phyloP scores from a whole-genome alignment of 92 coral and sea anemone genomes.

The Micromussa lordhowensis region DNA sequence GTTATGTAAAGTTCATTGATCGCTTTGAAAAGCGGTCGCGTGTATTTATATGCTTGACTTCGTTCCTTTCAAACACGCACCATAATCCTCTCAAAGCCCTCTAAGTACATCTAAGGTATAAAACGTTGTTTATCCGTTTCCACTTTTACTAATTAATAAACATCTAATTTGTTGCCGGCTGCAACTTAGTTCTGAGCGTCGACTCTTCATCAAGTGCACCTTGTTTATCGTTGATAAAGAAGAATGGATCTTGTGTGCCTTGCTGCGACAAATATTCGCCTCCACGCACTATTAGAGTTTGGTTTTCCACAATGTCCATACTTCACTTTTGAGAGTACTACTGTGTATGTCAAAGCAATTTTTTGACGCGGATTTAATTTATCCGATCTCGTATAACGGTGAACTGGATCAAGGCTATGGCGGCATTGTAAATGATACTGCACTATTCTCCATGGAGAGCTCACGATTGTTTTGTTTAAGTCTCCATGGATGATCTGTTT shows the following conservation, averaged over 20 bases:
- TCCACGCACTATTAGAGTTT: neutral
- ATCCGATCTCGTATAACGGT: neutral
- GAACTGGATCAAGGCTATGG: slow-evolving; percentile 1
- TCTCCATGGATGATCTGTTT: neutral
- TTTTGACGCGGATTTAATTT: neutral
- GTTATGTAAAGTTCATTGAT: slow-evolving; percentile 40
- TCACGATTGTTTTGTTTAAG: neutral
- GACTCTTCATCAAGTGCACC: neutral
- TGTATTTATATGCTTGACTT: slow-evolving; percentile 32
- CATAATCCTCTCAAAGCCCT: slow-evolving; percentile 5
- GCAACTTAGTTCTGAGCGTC: neutral
- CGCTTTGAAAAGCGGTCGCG: slow-evolving; percentile 20
- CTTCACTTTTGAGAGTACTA: neutral
- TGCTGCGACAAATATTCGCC: slow-evolving; percentile 18
- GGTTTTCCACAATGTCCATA: neutral
- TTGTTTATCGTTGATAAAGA: neutral
- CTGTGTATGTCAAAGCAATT: neutral
- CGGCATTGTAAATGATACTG: neutral
- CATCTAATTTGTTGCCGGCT: neutral
- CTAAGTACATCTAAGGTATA: neutral
- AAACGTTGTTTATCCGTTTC: neutral
- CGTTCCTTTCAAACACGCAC: neutral
- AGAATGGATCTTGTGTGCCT: neutral
- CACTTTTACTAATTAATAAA: neutral
- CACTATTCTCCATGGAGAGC: neutral